Evolutionary conservation across 2,888 invertebrate species (phyloP).

Genomic region (Macrophya alboannulata): DNA sequence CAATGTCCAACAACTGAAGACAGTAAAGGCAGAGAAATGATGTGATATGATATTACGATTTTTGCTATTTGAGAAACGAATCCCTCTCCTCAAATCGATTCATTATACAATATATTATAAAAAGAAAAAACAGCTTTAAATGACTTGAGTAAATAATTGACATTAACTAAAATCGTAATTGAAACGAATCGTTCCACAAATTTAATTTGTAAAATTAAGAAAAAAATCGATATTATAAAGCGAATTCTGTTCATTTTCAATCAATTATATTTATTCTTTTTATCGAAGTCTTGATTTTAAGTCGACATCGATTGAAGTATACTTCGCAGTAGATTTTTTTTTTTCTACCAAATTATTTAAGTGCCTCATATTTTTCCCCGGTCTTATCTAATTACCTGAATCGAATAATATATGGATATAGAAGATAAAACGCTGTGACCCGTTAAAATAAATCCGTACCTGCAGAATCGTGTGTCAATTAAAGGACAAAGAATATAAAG

Average conservation of each 20-base stretch:
- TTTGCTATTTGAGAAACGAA: not conserved
- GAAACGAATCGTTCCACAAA: too few relatives aligned
- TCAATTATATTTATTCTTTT: not conserved
- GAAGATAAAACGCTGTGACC: not conserved
- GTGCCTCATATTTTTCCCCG: not conserved
- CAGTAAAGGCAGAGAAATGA: not conserved
- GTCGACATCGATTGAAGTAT: not conserved
- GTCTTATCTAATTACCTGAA: not conserved
- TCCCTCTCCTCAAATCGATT: not conserved
- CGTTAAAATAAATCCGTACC: not conserved
- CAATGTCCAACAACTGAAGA: slow-evolving; percentile 64
- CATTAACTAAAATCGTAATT: too few relatives aligned
- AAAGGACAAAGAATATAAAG: slow-evolving; percentile 10
- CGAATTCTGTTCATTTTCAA: not conserved
- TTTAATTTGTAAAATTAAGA: too few relatives aligned
- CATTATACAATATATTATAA: too few relatives aligned
- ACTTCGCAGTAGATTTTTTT: not conserved
- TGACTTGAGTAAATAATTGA: too few relatives aligned
- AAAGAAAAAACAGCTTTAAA: too few relatives aligned
- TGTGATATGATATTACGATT: not conserved
- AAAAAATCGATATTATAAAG: not conserved
- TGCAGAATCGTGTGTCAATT: not conserved
- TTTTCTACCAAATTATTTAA: not conserved
- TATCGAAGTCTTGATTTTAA: not conserved
- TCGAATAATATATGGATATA: not conserved